Conservation (phyloP, 1,140 invertebrate species). For the Pseudomyrmex sp. region DNA sequence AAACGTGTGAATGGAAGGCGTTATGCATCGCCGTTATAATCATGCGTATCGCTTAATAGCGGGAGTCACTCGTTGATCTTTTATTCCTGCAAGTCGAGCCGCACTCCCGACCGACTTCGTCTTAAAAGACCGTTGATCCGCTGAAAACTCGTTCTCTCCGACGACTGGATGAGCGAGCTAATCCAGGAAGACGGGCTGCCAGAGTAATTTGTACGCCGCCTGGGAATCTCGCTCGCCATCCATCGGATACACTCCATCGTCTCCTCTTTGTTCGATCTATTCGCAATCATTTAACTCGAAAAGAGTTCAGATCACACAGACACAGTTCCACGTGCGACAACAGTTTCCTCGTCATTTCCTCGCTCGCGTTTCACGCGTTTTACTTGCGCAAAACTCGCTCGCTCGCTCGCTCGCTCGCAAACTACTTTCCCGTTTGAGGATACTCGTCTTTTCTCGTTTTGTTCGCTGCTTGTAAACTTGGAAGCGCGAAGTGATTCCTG, state of each 20-base stretch:
- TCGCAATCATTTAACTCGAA: constrained; percentile 9
- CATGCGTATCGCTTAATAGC: constrained; percentile 29
- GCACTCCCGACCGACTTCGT: constrained; percentile 18
- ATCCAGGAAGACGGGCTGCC: constrained; percentile 68
- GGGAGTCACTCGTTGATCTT: background rate
- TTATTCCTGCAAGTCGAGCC: background rate
- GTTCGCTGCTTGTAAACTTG: too few relatives aligned
- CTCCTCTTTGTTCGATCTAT: background rate
- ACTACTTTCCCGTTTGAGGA: constrained; percentile 25
- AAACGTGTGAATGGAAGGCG: background rate
- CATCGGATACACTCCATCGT: background rate
- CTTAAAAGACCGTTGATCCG: constrained; percentile 63
- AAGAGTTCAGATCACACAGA: background rate
- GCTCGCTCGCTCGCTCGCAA: background rate
- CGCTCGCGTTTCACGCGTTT: background rate
- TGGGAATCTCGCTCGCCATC: background rate
- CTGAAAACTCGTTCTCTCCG: constrained; percentile 68
- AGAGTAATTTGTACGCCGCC: constrained; percentile 62
- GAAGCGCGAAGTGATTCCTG: background rate
- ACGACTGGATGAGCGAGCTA: constrained; percentile 69
- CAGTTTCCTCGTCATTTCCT: constrained; percentile 35
- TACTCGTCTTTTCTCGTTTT: constrained; percentile 33
- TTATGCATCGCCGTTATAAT: constrained; percentile 26
- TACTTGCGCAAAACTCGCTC: background rate
- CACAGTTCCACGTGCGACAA: constrained; percentile 18